Evolutionary conservation across 2,888 invertebrate genomes (phyloP).

Genomic region (Lucinisca nassula): DNA sequence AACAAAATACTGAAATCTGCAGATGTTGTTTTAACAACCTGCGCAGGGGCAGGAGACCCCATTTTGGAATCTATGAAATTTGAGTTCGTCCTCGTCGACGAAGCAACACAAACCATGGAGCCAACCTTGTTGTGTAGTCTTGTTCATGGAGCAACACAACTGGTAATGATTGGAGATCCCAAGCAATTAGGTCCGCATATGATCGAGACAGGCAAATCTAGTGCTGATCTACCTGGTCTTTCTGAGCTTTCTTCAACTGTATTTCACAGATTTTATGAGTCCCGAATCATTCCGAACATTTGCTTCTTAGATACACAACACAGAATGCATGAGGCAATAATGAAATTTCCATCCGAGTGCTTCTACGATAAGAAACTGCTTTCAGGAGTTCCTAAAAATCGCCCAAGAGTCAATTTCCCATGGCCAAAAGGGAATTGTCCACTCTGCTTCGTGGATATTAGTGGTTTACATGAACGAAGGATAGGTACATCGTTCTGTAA

Average conservation of each 20-base stretch:
- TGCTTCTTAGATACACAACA: constrained; percentile 48
- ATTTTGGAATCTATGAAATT: constrained; percentile 32
- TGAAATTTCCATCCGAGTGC: constrained; percentile 55
- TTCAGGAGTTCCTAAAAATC: background rate
- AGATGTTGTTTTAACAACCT: constrained; percentile 53
- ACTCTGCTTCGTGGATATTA: constrained; percentile 53
- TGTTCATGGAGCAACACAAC: constrained; percentile 45
- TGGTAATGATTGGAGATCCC: constrained; percentile 64
- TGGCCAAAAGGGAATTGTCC: constrained; percentile 47
- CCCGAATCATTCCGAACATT: background rate
- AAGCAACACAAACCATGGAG: constrained; percentile 60
- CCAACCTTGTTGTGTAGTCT: constrained; percentile 58
- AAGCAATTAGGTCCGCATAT: constrained; percentile 57
- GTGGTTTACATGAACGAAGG: constrained; percentile 30
- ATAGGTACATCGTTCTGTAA: constrained; percentile 51
- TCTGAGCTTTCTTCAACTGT: constrained; percentile 32
- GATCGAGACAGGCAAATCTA: background rate
- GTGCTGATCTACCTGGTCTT: background rate
- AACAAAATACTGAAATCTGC: constrained; percentile 39
- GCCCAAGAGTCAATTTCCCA: constrained; percentile 41
- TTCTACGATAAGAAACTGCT: constrained; percentile 53
- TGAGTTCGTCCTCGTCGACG: constrained; percentile 64
- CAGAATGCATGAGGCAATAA: constrained; percentile 59
- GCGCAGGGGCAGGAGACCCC: constrained; percentile 53
- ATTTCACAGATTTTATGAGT: constrained; percentile 46